Evolutionary conservation across 2,888 invertebrate genomes (phyloP).

Genomic region (Erpobdella octoculata): DNA sequence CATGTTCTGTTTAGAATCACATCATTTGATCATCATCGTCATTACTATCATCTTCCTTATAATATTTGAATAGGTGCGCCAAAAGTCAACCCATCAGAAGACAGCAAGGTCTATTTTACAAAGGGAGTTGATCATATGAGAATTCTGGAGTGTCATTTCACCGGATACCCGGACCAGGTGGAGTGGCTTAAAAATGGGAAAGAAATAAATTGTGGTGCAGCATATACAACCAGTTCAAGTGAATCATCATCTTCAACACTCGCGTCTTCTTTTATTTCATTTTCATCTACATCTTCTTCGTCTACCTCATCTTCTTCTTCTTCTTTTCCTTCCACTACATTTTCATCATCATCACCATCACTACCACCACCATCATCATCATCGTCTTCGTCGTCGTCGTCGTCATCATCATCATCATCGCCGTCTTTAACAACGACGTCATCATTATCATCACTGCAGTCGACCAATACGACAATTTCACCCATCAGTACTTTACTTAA

Average conservation of each 20-base stretch:
- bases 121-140: too few relatives aligned
- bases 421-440: background rate
- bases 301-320: conserved; percentile 20
- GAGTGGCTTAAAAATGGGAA: too few relatives aligned
- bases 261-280: conserved; percentile 10
- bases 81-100: too few relatives aligned
- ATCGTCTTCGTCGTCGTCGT: background rate
- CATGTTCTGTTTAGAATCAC: too few relatives aligned
- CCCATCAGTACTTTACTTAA: background rate
- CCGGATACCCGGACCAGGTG: too few relatives aligned
- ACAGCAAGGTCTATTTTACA: too few relatives aligned
- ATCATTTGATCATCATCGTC: too few relatives aligned
- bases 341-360: conserved; percentile 18
- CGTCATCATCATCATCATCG: background rate
- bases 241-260: conserved; percentile 16
- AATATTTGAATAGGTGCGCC: too few relatives aligned
- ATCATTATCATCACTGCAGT: background rate
- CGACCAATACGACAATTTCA: background rate
- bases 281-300: conserved; percentile 17
- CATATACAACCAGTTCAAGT: too few relatives aligned
- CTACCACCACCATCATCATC: background rate
- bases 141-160: too few relatives aligned
- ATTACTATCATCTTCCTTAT: too few relatives aligned
- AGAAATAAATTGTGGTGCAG: too few relatives aligned
- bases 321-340: conserved; percentile 7